Conservation (phyloP, 2,113 vertebrate genomes). For the Myodes glareolus region DNA sequence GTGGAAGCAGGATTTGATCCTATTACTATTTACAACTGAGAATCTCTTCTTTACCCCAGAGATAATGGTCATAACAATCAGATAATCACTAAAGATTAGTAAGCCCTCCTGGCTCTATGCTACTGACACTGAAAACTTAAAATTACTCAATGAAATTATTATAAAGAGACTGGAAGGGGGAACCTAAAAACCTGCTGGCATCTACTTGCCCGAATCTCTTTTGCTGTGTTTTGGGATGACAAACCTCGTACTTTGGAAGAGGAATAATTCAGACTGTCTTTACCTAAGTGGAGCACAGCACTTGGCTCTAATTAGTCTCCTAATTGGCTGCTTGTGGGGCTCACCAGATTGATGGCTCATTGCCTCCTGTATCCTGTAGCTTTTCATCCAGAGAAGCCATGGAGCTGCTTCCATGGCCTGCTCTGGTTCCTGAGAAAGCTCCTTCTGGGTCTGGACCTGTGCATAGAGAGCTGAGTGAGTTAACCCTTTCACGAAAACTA, state of each 20-base stretch:
- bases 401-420: neutral
- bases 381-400: neutral
- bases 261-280: neutral
- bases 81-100: neutral
- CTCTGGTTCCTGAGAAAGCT: constrained; percentile 23
- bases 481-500: neutral
- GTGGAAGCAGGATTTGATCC: neutral
- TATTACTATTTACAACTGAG: neutral
- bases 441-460: neutral
- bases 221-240: neutral
- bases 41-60: neutral
- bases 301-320: neutral
- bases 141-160: neutral
- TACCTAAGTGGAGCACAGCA: neutral
- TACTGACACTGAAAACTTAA: neutral
- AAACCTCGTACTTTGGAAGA: neutral
- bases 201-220: neutral
- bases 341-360: neutral
- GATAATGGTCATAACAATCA: neutral
- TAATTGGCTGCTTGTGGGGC: neutral
- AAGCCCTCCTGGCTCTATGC: neutral
- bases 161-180: neutral
- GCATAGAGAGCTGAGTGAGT: neutral
- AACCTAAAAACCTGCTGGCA: neutral
- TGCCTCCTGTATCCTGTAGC: neutral